Base-by-base conservation (phyloP, 2,113 vertebrate species). In the Ammodytes marinus region DNA sequence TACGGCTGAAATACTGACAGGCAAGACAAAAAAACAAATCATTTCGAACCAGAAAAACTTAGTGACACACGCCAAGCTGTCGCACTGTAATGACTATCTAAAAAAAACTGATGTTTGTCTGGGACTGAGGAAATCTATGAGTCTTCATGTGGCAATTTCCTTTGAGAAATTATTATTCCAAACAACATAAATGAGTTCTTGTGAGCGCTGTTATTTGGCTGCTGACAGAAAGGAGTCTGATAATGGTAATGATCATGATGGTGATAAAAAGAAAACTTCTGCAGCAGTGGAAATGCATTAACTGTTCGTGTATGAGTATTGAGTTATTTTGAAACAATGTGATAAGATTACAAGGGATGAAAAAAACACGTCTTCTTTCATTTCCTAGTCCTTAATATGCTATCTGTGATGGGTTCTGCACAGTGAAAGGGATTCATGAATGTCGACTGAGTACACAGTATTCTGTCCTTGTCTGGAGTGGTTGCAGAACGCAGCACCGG, bases 11-110 rank as follows among this genome's bases (percentile, higher is more conserved):
- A 89, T 80, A 89, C 64, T 86, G 66, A 85, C 78, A 77, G 11
- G 57, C 76, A 83, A 79, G 85, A 90, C 88, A 92, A 85, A 83
- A 27, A 80, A 80, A 92, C 87, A 81, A 90, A 91, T 93, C 91
- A 92, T 85, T 88, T 91, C 88, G 88, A 64, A 72, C 77, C 54
- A 83, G 74, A 88, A 86, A 90, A 86, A 90, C 71, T 67, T 61
- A 52, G 54, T 84, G 85, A 89, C 84, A 76, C 82, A 87, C 84
- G 79, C 77, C 70, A 77, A 80, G 81, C 86, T 88, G 89, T 91
- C 90, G 84, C 86, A 74, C 68, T 89, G 74, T 87, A 79, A 87
- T 84, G 85, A 84, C 63, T 80, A 43, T 70, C 61, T 39, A 55
- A 84, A 83, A 75, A 75, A 74, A 85, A 73, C 43, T 57, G 61